Evolutionary conservation across 2,888 invertebrate genomes (phyloP).

Genomic region (Cecidostiba fungosa): DNA sequence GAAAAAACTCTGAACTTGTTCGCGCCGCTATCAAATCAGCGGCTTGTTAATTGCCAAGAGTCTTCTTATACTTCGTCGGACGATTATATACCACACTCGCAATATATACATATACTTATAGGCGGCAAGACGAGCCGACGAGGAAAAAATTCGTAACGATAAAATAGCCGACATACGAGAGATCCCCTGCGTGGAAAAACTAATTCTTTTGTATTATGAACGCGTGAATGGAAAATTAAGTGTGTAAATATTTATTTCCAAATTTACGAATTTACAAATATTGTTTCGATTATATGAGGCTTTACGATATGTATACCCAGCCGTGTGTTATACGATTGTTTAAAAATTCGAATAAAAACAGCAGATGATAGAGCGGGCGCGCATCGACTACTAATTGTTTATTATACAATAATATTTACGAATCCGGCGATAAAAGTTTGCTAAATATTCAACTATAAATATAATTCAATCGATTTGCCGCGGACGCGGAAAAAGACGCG

Average conservation of each 20-base stretch:
- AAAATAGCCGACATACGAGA: neutral
- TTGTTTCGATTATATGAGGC: conserved; percentile 14
- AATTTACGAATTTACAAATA: conserved; percentile 17
- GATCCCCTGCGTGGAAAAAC: neutral
- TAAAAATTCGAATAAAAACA: conserved; percentile 47
- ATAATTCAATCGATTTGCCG: neutral
- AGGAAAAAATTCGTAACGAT: conserved; percentile 13
- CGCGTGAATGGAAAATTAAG: neutral
- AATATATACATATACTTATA: neutral
- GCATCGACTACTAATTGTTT: conserved; percentile 54
- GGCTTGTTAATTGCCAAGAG: conserved; percentile 36
- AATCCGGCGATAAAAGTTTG: conserved; percentile 16
- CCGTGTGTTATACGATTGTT: conserved; percentile 18
- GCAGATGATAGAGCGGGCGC: conserved; percentile 21
- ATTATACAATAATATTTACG: conserved; percentile 53
- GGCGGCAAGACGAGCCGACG: conserved; percentile 37
- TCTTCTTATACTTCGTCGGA: neutral
- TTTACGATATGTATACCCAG: neutral
- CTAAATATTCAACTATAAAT: conserved; percentile 5
- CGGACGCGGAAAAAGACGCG: neutral
- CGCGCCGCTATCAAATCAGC: conserved; percentile 35
- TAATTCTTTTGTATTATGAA: too few species aligned
- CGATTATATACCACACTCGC: conserved; percentile 16
- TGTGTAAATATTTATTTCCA: conserved; percentile 3
- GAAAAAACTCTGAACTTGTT: conserved; percentile 37